phyloP scores from a whole-genome alignment of 2,797 vertebrate genomes.

The Syncerus caffer region DNA sequence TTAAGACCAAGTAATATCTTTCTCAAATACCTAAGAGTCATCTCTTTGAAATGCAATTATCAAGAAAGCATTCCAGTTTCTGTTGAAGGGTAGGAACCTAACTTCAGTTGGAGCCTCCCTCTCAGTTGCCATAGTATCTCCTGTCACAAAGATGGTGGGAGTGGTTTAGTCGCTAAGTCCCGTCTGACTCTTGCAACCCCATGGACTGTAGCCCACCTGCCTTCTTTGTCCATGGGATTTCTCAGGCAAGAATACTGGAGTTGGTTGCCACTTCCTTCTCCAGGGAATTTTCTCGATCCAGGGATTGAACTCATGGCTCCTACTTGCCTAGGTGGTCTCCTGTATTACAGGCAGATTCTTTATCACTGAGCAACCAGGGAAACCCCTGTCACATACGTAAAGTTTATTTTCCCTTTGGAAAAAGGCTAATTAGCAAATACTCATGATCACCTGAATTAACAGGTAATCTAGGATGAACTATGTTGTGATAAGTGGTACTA shows the following conservation, averaged over 20 bases:
- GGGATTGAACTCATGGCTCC: too few species aligned
- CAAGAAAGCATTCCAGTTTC: background rate
- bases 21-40: background rate
- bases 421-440: background rate
- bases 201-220: too few species aligned
- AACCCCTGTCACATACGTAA: background rate
- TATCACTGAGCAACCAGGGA: too few species aligned
- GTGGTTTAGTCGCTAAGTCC: too few species aligned
- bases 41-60: background rate
- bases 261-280: too few species aligned
- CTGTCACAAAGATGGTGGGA: background rate
- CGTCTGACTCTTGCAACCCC: too few species aligned
- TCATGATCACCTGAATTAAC: background rate
- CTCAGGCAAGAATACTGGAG: too few species aligned
- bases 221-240: too few species aligned
- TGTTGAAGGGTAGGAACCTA: background rate
- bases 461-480: background rate
- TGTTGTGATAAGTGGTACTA: background rate
- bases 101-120: background rate
- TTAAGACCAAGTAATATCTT: background rate
- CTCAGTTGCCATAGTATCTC: background rate
- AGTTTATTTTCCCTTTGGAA: background rate
- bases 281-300: too few species aligned
- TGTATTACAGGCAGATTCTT: too few species aligned
- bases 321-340: too few species aligned